phyloP scores from a whole-genome alignment of 2,113 vertebrate species.

The Atlantisia rogersi region DNA sequence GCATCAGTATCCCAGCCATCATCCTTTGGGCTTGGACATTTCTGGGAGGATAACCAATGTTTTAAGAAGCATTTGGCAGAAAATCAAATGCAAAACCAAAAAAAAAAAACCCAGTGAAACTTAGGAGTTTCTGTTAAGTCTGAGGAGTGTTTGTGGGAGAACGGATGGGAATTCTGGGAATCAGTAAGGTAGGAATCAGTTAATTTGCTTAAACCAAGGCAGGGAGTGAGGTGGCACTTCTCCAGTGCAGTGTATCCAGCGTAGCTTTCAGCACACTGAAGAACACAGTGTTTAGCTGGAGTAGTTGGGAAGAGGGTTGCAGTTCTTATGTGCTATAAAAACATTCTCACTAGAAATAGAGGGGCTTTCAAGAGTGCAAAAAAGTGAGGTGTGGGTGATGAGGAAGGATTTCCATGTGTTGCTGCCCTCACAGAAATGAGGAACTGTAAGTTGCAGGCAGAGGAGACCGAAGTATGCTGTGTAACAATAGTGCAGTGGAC shows the following conservation, averaged over 20 bases:
- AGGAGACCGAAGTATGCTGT: not conserved
- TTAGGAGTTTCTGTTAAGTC: not conserved
- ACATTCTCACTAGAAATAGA: not conserved
- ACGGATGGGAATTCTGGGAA: not conserved
- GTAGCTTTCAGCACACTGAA: not conserved
- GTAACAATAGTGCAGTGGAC: not conserved
- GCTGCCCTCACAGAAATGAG: not conserved
- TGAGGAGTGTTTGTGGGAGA: not conserved
- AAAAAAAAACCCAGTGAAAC: not conserved
- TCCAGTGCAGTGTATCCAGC: not conserved
- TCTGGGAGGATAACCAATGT: not conserved
- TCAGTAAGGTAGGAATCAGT: not conserved
- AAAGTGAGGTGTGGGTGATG: fast-evolving
- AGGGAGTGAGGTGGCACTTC: not conserved
- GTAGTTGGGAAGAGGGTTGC: not conserved
- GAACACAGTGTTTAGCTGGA: not conserved
- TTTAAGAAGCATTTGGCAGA: not conserved
- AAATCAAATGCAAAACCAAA: not conserved
- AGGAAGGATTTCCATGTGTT: not conserved
- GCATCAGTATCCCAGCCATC: not conserved
- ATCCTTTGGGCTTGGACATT: not conserved
- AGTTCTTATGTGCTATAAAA: not conserved
- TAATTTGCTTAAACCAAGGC: not conserved
- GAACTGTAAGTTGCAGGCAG: not conserved
- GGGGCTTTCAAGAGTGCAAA: not conserved